Conservation (phyloP, 2,113 vertebrate genomes). For the Dromiciops gliroides region DNA sequence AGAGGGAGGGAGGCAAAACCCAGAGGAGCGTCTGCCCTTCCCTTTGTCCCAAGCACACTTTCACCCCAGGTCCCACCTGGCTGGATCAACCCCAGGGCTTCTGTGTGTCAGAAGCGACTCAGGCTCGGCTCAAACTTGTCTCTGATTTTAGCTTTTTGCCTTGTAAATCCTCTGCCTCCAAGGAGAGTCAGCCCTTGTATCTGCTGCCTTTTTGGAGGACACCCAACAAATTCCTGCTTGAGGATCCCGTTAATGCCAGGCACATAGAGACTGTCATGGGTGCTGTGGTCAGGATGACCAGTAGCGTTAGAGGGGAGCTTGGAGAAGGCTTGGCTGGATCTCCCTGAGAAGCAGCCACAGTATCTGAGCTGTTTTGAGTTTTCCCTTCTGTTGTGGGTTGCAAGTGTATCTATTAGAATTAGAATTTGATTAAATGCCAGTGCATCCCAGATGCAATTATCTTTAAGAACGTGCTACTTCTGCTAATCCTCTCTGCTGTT, state of each 20-base stretch:
- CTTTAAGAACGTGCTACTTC: slow-evolving; percentile 73
- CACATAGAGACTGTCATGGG: slow-evolving; percentile 20
- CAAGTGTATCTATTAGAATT: slow-evolving; percentile 47
- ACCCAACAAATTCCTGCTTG: slow-evolving; percentile 65
- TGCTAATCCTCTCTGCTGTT: slow-evolving; percentile 81
- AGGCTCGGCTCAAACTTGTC: slow-evolving; percentile 73
- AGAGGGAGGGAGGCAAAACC: not conserved
- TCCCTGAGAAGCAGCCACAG: slow-evolving; percentile 15
- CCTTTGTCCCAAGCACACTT: slow-evolving; percentile 12
- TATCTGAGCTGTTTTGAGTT: not conserved
- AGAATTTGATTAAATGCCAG: slow-evolving; percentile 72
- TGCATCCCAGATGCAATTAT: slow-evolving; percentile 77
- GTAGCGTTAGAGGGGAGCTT: not conserved
- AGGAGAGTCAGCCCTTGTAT: slow-evolving; percentile 65
- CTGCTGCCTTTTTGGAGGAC: slow-evolving; percentile 59
- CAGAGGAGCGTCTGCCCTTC: not conserved
- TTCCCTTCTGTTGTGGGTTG: slow-evolving; percentile 15
- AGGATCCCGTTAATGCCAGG: slow-evolving; percentile 45
- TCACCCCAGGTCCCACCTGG: slow-evolving; percentile 16
- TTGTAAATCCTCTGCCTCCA: slow-evolving; percentile 66
- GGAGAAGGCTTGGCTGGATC: not conserved
- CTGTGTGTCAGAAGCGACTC: slow-evolving; percentile 40
- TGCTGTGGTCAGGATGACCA: not conserved
- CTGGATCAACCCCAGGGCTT: slow-evolving; percentile 26
- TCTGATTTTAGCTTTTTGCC: slow-evolving; percentile 66